These are phyloP conservation scores for Phalloptychus januarius DNA, from an alignment of 2,797 vertebrate genomes.

Conservation along the genomic window DNA sequence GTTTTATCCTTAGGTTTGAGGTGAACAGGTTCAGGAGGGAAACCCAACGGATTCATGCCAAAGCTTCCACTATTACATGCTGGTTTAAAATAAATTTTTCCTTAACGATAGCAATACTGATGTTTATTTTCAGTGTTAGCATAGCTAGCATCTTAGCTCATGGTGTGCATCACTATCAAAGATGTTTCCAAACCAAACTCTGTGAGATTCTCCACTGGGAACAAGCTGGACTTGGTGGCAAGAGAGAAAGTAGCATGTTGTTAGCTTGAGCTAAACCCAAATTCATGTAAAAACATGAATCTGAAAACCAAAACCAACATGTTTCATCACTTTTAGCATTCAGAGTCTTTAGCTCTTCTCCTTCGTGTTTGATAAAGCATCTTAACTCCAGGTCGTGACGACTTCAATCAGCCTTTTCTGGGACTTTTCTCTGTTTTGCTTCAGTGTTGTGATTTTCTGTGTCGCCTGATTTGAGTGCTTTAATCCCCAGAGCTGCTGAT, in stretches of 20 bases:
- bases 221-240: background rate
- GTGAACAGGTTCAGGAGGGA: background rate
- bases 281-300: background rate
- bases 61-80: too few relatives aligned
- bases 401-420: background rate
- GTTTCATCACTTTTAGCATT: background rate
- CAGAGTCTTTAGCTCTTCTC: background rate
- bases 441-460: background rate
- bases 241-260: background rate
- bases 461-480: constrained; percentile 42
- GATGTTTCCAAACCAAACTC: background rate
- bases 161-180: too few relatives aligned
- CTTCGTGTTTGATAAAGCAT: background rate
- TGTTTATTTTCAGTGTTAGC: too few relatives aligned
- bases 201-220: background rate
- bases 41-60: background rate
- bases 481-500: constrained; percentile 62
- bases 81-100: too few relatives aligned
- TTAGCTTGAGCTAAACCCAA: background rate
- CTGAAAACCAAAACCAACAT: background rate
- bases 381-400: background rate
- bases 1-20: background rate
- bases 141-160: too few relatives aligned
- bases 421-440: background rate
- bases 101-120: too few relatives aligned